phyloP scores from a whole-genome alignment of 2,797 vertebrate species.

The Pangasius macronema region DNA sequence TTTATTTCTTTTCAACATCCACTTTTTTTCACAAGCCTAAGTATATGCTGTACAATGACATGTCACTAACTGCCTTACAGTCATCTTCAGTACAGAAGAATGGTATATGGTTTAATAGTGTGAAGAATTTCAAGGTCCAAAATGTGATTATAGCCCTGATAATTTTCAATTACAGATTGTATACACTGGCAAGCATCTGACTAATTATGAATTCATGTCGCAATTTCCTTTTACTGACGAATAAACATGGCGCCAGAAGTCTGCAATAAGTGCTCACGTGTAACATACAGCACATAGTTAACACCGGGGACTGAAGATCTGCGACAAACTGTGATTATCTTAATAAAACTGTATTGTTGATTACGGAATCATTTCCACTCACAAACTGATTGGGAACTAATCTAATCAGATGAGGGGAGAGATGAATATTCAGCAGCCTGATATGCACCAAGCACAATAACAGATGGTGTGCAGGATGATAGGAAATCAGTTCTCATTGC shows the following conservation, averaged over 20 bases:
- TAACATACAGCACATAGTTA: constrained; percentile 70
- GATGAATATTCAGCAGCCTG: constrained; percentile 80
- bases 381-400: constrained; percentile 73
- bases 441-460: constrained; percentile 70
- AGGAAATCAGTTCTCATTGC: constrained; percentile 62
- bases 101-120: constrained; percentile 4
- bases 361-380: constrained; percentile 64
- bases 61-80: not conserved
- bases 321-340: constrained; percentile 66
- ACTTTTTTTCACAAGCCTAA: not conserved
- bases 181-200: constrained; percentile 43
- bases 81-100: constrained; percentile 1
- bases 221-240: constrained; percentile 44
- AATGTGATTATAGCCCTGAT: constrained; percentile 45
- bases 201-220: constrained; percentile 46
- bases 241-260: constrained; percentile 38
- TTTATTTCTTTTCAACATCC: not conserved
- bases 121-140: constrained; percentile 30
- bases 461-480: constrained; percentile 78
- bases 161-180: constrained; percentile 49
- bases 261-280: constrained; percentile 49
- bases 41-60: not conserved
- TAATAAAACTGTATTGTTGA: constrained; percentile 67
- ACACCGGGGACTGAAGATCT: constrained; percentile 67
- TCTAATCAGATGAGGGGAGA: constrained; percentile 77